phyloP scores from a whole-genome alignment of 2,797 vertebrate species.

The Mallotus villosus region DNA sequence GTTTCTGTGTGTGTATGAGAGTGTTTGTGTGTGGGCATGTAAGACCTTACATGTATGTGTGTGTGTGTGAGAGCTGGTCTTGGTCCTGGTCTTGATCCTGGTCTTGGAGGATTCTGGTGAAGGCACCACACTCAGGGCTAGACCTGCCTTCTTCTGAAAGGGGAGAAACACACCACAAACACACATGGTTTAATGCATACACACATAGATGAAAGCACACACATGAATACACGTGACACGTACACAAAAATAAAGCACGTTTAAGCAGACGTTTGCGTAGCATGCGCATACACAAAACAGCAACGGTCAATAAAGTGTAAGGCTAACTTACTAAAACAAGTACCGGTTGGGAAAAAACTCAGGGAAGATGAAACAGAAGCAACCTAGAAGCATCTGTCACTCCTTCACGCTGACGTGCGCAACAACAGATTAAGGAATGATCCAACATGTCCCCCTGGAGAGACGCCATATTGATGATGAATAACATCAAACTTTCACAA shows the following conservation, averaged over 20 bases:
- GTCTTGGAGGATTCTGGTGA: no score
- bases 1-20: no score
- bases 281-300: background rate
- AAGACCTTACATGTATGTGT: no score
- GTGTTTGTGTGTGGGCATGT: no score
- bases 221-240: no score
- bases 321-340: background rate
- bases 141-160: no score
- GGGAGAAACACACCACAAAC: no score
- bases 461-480: constrained; percentile 58
- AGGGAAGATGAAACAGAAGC: background rate
- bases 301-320: no score
- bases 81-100: no score
- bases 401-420: constrained; percentile 56
- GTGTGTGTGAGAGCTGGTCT: no score
- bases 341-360: background rate
- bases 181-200: background rate
- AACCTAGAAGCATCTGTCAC: constrained; percentile 41
- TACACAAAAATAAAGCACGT: no score
- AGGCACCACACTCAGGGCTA: no score
- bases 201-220: background rate
- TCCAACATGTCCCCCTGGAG: constrained; percentile 53
- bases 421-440: constrained; percentile 52
- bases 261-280: background rate
- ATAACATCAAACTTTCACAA: constrained; percentile 62